phyloP scores from a whole-genome alignment of 2,797 vertebrate genomes.

The Crenichthys baileyi region DNA sequence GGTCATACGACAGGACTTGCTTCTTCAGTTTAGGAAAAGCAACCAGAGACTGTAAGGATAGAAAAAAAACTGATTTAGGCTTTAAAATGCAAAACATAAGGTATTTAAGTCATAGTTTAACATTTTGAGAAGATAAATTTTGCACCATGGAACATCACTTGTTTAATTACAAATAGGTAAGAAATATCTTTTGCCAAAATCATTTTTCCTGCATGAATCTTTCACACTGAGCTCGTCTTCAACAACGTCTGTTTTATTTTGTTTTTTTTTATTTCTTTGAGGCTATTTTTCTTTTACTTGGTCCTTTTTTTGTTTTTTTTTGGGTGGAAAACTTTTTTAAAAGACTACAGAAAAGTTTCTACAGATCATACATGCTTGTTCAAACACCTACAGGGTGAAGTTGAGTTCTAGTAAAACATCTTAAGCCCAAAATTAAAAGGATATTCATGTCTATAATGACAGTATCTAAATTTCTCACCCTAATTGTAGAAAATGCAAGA shows the following conservation, averaged over 20 bases:
- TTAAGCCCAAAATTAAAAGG: too few relatives aligned
- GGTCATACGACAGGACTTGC: constrained; percentile 94
- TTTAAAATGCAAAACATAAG: background rate
- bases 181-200: too few relatives aligned
- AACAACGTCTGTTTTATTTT: background rate
- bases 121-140: background rate
- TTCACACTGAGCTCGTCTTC: background rate
- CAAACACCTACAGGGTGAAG: too few relatives aligned
- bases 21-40: constrained; percentile 98
- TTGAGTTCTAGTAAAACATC: background rate
- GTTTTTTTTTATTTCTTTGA: too few relatives aligned
- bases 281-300: background rate
- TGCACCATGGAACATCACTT: background rate
- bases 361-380: too few relatives aligned
- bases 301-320: too few relatives aligned
- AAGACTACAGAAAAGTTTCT: too few relatives aligned
- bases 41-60: constrained; percentile 88
- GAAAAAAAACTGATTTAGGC: background rate
- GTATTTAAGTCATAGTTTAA: background rate
- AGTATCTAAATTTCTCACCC: background rate
- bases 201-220: background rate
- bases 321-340: too few relatives aligned
- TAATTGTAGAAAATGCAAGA: too few relatives aligned
- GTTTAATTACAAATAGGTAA: too few relatives aligned
- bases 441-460: background rate